Base-by-base conservation (phyloP, 2,888 invertebrate species). In the Flexamia atlantica region DNA sequence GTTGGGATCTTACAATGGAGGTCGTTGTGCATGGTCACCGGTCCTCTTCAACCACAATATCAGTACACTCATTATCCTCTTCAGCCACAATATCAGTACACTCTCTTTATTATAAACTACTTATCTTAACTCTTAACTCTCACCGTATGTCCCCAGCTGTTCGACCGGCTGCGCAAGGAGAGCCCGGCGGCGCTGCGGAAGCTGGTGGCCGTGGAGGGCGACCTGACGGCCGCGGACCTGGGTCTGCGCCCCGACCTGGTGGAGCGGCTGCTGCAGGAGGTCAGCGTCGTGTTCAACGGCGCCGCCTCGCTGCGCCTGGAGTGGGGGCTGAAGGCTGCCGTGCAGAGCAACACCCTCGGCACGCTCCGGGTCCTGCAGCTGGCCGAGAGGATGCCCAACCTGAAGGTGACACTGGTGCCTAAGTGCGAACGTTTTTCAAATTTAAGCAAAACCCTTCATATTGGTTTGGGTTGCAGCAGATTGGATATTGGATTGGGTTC, bases 221-320 rank as follows among this genome's bases (percentile, higher is more conserved):
- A 97, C 89, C 92, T 97, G 28, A 92, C 93, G 82, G 91, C 91
- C 83, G 92, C 93, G 76, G 90, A 93, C 86, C 90, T 95, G n/a
- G 97, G 96, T 1, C 90, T 97, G 12, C 93, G 91, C 42, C 90
- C 91, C 0, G 91, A 92, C 0, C 92, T 93, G 79, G 91, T 94
- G 42, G 90, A 93, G 80, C 89, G 92, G 82, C 90, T 98, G 32
- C 90, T 91, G 81, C 92, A 94, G 12, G 94, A 96, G 88, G 95
- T 97, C 4, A 93, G 95, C 28, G 92, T 99, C 64, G 95, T 98
- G 0, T 98, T 97, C 89, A 98, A 99, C 89, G 95, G 96, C 89
- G 99, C 98, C 0, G 99, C 99, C 17, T 98, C 97, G 1, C 93
- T 99, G 32, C 94, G 95, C 87, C 92, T 99, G 87, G 98, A 98